A percentile compares a stretch with the other conserved stretches of the same genome.
These are phyloP conservation scores for Aelia acuminata DNA, from an alignment of 2,888 invertebrate genomes.

Conservation along the genomic window DNA sequence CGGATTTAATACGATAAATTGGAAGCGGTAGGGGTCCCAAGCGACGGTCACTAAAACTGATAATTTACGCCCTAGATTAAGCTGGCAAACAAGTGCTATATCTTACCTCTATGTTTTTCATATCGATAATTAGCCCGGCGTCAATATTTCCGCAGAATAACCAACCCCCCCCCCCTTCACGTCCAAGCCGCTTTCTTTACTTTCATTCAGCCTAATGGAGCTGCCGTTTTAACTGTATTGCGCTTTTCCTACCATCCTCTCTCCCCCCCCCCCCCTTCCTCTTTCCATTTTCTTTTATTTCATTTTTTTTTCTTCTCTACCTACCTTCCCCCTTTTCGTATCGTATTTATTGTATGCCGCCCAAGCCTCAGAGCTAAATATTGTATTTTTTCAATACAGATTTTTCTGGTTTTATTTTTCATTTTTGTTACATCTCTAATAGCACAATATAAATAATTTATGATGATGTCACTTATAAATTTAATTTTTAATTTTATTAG, in stretches of 20 bases:
- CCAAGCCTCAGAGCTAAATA: background rate
- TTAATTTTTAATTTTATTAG: too few relatives aligned
- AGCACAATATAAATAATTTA: too few relatives aligned
- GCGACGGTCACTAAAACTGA: constrained; percentile 1
- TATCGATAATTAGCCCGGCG: background rate
- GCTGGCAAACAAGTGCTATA: background rate
- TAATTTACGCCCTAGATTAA: background rate
- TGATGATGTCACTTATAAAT: too few relatives aligned
- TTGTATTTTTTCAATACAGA: constrained; percentile 30
- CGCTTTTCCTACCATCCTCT: background rate
- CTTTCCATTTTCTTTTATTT: constrained; percentile 37
- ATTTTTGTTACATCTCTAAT: too few relatives aligned
- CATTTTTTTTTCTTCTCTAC: background rate
- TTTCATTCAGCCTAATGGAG: constrained; percentile 29
- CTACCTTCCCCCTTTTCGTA: background rate
- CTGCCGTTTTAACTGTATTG: constrained; percentile 38
- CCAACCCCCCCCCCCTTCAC: too few relatives aligned
- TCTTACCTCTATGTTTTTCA: constrained; percentile 25
- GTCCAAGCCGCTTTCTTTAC: background rate
- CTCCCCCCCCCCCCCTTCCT: background rate
- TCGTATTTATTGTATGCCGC: background rate
- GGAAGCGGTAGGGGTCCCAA: background rate
- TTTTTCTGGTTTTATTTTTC: background rate
- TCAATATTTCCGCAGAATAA: background rate
- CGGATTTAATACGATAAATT: constrained; percentile 42